Percentiles rank a stretch among this genome's conserved stretches.
These are phyloP conservation scores for Cyrtorhinus lividipennis DNA, from an alignment of 1,140 invertebrate species.

Conservation along the genomic window DNA sequence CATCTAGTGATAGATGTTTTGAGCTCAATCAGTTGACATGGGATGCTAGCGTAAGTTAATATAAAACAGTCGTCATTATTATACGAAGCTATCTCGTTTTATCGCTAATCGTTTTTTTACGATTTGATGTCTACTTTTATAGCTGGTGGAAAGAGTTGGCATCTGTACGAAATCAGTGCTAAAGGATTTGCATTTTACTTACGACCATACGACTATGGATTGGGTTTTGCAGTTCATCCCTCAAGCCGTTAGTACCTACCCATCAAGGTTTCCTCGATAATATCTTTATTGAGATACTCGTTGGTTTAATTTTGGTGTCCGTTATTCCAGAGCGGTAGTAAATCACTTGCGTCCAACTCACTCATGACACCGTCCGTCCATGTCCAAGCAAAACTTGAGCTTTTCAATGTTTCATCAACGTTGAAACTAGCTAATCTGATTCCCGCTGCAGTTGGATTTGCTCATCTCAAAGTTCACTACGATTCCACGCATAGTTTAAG, in stretches of 20 bases:
- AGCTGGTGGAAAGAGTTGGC: constrained; percentile 1
- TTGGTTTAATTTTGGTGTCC: not conserved
- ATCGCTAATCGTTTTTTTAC: not conserved
- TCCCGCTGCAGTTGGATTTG: constrained; percentile 39
- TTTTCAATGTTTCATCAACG: constrained; percentile 38
- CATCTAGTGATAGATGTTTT: constrained; percentile 14
- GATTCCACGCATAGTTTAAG: constrained; percentile 12
- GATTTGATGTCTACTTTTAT: not conserved
- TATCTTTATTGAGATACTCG: not conserved
- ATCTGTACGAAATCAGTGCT: constrained; percentile 3
- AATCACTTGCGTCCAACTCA: not conserved
- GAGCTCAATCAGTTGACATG: constrained; percentile 14
- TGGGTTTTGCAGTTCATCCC: constrained; percentile 14
- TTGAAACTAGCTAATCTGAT: constrained; percentile 32
- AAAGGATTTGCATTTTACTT: constrained; percentile 6
- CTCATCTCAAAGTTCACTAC: constrained; percentile 34
- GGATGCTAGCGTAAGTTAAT: constrained; percentile 15
- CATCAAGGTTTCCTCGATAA: not conserved
- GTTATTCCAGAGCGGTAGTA: not conserved
- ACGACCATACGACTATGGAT: constrained; percentile 16
- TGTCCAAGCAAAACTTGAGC: constrained; percentile 35
- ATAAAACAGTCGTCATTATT: not conserved
- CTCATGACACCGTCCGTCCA: not conserved
- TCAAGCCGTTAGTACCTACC: not conserved
- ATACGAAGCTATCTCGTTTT: not conserved